Evolutionary conservation across 2,113 vertebrate species (phyloP), one percentile per base, ranked within the genome.

Genomic region (Callipepla californica): DNA sequence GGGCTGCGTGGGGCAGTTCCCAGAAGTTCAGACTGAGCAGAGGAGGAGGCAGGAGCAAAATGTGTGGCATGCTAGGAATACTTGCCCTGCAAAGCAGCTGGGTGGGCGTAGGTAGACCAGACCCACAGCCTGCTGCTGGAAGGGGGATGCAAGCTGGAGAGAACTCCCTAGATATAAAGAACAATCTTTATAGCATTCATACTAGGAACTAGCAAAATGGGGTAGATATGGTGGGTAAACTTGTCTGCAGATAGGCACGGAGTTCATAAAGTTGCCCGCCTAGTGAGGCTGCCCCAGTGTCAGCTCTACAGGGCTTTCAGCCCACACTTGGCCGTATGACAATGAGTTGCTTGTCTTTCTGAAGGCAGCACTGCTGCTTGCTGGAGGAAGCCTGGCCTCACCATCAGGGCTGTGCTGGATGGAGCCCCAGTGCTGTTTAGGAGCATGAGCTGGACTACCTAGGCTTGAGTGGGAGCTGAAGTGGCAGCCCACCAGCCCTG

Each of bases 141-240:
- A 7, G 5, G 69, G 48, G 76, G 53, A 23, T 21, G 23, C 2
- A 12, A 40, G 20, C 15, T 70, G 12, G 28, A 21, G 66, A 28
- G 18, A 21, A 22, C 2, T 4, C 3, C 1, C 3, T 2, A 0
- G 0, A 6, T 40, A 19, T 21, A 32, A 53, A 34, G 55, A 22
- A 30, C 1, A 4, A 65, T 5, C 32, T 11, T 16, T 32, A 26
- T 25, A 7, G 68, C 6, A 2, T 30, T 53, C 6, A 0, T 5
- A 6, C 26, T 4, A 1, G 23, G 38, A 47, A 9, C n/a, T 0
- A 0, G 51, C 65, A 6, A 11, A 11, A 40, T 12, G 62, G 32
- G 82, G 36, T 66, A 62, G 20, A 3, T 1, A 11, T 19, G 10
- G 3, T 14, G 53, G 58, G n/a, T 15, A 62, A 3, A 20, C 14